phyloP scores from a whole-genome alignment of 2,113 vertebrate species.

The Chlorocebus sabaeus region DNA sequence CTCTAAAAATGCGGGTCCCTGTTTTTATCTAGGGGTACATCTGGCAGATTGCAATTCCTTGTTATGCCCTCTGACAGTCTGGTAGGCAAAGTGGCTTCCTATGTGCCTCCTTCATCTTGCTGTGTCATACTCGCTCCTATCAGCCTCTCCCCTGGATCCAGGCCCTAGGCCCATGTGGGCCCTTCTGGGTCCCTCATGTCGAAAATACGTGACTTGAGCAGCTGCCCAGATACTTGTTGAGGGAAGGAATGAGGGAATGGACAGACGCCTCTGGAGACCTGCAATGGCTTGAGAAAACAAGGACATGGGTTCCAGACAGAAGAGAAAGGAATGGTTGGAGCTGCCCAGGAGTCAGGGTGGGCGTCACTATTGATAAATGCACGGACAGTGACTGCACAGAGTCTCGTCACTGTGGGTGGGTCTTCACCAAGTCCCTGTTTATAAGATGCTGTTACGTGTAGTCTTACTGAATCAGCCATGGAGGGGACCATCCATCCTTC shows the following conservation, averaged over 20 bases:
- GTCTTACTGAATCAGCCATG: no score
- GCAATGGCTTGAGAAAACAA: not conserved
- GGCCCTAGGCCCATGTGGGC: fast-evolving
- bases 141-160: fast-evolving
- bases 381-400: not conserved
- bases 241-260: not conserved
- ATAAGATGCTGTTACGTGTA: fast-evolving
- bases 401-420: fast-evolving
- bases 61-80: not conserved
- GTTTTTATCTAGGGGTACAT: not conserved
- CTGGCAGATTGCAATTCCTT: not conserved
- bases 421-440: not conserved
- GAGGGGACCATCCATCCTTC: no score
- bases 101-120: not conserved
- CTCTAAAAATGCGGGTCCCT: not conserved
- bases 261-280: not conserved
- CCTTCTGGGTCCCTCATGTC: fast-evolving
- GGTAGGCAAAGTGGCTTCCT: not conserved
- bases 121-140: not conserved
- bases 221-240: no score
- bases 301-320: not conserved
- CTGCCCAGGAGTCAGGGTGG: fast-evolving
- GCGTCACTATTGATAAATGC: not conserved
- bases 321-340: not conserved
- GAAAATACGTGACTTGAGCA: not conserved